Evolutionary conservation across 2,888 invertebrate genomes (phyloP), one percentile per base, ranked within the genome.

Genomic region (Acleris laterana): DNA sequence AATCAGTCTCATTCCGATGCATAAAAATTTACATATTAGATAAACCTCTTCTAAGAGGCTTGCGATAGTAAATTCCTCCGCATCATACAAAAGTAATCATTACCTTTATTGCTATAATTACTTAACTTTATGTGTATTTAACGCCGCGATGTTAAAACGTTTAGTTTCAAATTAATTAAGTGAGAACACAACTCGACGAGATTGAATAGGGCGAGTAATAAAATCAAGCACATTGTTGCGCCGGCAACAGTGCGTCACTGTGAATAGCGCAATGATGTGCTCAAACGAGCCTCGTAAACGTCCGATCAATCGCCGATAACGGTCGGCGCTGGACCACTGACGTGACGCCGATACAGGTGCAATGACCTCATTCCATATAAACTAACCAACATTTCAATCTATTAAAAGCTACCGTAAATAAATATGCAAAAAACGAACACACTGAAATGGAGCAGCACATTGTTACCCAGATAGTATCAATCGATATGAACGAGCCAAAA

Each of bases 231-330:
- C 70, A 72, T 64, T 70, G 70, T 75, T 76, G 71, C 66, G 69
- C 71, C 72, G 77, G 78, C 77, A 78, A 75, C 71, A 74, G 73
- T 72, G 73, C 75, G 78, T 80, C 78, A 80, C 76, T 78, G 76
- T 78, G 79, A 83, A 80, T 80, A 76, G 80, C 72, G 72, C 75
- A 80, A 80, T 77, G 74, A 78, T 76, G 78, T 78, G 77, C 79
- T 83, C 73, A 80, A 83, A 84, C 74, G 76, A 82, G 74, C 68
- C 78, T 79, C 75, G 78, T 83, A 81, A 87, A 82, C 79, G 77
- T 76, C 73, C 74, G 74, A 80, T 83, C 78, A 77, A 81, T 80
- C 76, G 77, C 73, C 72, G 78, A 78, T 88, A 87, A 86, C 84
- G 82, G 85, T 81, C 79, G 78, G 74, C 69, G 76, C 69, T 71